These are phyloP conservation scores for Leucoma salicis DNA, from an alignment of 2,888 invertebrate species.

Conservation along the genomic window DNA sequence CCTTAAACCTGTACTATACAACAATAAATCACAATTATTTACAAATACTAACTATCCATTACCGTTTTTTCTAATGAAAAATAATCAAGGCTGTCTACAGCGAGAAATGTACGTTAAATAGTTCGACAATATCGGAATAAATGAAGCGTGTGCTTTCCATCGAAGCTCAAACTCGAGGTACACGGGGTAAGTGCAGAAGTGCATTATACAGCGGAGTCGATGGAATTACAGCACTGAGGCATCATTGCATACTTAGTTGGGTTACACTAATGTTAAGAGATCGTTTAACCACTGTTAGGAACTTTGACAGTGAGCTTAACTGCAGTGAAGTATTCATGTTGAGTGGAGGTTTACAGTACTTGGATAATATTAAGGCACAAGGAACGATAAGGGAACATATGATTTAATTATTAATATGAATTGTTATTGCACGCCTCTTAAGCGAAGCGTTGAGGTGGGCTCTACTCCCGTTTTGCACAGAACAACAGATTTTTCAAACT, in stretches of 20 bases:
- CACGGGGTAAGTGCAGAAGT: slow-evolving; percentile 64
- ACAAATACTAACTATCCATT: slow-evolving; percentile 3
- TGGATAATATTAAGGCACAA: no score
- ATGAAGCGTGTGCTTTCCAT: slow-evolving; percentile 39
- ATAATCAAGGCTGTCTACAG: background rate
- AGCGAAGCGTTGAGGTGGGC: no score
- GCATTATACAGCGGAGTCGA: slow-evolving; percentile 66
- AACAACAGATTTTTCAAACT: no score
- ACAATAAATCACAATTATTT: background rate
- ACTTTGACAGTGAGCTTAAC: slow-evolving; percentile 32
- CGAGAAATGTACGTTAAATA: slow-evolving; percentile 24
- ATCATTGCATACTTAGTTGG: slow-evolving; percentile 59
- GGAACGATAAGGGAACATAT: no score
- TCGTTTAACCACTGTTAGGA: slow-evolving; percentile 45
- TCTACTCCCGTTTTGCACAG: no score
- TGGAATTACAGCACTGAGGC: slow-evolving; percentile 49
- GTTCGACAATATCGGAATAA: slow-evolving; percentile 21
- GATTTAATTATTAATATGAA: no score
- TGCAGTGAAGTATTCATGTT: slow-evolving; percentile 25
- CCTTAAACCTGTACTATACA: slow-evolving; percentile 36
- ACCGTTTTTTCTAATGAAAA: background rate
- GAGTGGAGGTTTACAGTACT: no score
- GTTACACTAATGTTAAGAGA: slow-evolving; percentile 52
- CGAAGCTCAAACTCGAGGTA: slow-evolving; percentile 46
- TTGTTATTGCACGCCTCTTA: no score